Conservation (phyloP, 2,888 invertebrate genomes). For the Hymenopus coronatus region DNA sequence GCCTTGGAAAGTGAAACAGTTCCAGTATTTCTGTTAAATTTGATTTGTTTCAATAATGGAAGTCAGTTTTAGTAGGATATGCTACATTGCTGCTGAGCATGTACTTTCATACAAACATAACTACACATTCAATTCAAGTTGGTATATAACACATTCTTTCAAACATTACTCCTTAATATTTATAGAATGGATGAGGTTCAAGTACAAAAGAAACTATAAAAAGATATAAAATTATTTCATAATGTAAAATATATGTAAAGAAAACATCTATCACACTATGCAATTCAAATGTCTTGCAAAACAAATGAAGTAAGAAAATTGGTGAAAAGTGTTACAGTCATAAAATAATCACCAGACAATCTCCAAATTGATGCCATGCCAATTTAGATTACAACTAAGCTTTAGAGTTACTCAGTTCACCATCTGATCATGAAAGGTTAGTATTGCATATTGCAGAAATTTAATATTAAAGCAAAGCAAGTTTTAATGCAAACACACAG, state of each 20-base stretch:
- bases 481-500: not conserved
- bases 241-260: conserved; percentile 18
- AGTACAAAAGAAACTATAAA: conserved; percentile 27
- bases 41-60: not conserved
- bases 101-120: not conserved
- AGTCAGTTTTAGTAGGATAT: not conserved
- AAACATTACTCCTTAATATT: not conserved
- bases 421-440: not conserved
- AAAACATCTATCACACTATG: conserved; percentile 10
- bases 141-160: not conserved
- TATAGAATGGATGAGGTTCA: not conserved
- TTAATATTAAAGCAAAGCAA: not conserved
- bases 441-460: not conserved
- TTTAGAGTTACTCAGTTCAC: not conserved
- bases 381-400: not conserved
- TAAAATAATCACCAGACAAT: not conserved
- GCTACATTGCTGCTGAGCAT: not conserved
- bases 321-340: not conserved
- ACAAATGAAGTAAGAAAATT: not conserved
- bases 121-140: not conserved
- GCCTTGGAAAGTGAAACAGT: not conserved
- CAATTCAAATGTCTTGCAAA: not conserved
- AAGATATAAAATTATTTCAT: conserved; percentile 20
- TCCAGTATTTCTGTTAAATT: not conserved
- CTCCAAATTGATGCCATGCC: not conserved